phyloP scores from a whole-genome alignment of 2,113 vertebrate species.

The Eupsittula cactorum region DNA sequence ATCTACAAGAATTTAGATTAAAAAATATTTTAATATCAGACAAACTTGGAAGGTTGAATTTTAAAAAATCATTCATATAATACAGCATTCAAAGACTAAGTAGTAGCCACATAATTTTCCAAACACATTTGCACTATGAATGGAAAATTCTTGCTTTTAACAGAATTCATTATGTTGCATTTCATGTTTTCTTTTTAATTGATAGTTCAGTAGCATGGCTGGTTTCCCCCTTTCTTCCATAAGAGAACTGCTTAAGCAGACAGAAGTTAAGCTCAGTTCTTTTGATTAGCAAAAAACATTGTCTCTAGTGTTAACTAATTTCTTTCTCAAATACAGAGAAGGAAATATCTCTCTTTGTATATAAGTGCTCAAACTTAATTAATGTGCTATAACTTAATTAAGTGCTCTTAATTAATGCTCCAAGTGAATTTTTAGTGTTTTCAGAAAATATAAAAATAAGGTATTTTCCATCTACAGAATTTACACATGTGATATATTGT shows the following conservation, averaged over 20 bases:
- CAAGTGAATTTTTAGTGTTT: conserved; percentile 9
- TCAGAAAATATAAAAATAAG: background rate
- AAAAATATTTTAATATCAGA: background rate
- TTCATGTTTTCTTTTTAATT: background rate
- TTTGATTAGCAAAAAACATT: conserved; percentile 50
- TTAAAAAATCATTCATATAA: background rate
- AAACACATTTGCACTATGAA: background rate
- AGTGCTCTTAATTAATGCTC: background rate
- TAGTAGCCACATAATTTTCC: background rate
- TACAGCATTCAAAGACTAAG: background rate
- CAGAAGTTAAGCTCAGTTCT: conserved; percentile 32
- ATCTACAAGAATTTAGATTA: background rate
- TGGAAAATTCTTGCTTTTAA: background rate
- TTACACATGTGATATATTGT: background rate
- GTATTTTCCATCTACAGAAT: background rate
- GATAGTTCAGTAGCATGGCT: background rate
- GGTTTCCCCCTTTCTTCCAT: background rate
- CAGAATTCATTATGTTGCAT: background rate
- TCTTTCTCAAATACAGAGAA: conserved; percentile 47
- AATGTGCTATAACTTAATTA: background rate
- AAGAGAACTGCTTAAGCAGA: conserved; percentile 22
- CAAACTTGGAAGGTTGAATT: background rate
- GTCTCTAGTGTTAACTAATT: conserved; percentile 63
- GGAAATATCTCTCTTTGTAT: conserved; percentile 13
- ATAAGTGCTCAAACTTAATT: conserved; percentile 40